Evolutionary conservation across 2,888 invertebrate genomes (phyloP).

Genomic region (Nomada hirtipes): DNA sequence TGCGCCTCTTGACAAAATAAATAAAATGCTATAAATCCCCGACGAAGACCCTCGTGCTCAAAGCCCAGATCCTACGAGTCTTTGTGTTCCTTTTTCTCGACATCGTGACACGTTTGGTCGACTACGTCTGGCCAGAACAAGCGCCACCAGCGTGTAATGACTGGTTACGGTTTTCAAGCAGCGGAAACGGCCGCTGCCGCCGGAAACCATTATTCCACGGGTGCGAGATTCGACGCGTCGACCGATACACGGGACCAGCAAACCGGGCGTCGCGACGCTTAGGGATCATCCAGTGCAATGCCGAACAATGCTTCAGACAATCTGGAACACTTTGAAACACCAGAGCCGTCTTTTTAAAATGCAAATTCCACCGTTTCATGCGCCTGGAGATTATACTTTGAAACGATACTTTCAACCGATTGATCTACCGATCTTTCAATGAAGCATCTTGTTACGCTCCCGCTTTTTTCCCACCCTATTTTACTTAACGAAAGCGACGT

Average conservation of each 20-base stretch:
- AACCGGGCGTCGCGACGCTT: background rate
- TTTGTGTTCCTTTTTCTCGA: background rate
- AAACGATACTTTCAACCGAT: background rate
- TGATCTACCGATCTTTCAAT: background rate
- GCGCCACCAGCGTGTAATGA: constrained; percentile 40
- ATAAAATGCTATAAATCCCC: background rate
- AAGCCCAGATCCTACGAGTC: background rate
- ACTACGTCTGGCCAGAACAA: background rate
- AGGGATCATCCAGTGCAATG: constrained; percentile 14
- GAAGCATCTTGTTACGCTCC: background rate
- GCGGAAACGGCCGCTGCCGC: constrained; percentile 47
- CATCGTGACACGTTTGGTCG: background rate
- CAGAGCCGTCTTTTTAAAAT: background rate
- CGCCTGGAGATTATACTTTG: constrained; percentile 8
- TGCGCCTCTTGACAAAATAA: background rate
- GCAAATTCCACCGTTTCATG: constrained; percentile 3
- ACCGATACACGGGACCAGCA: constrained; percentile 9
- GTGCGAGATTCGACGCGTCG: constrained; percentile 39
- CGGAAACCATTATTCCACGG: constrained; percentile 56
- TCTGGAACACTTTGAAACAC: background rate
- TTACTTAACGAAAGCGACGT: background rate
- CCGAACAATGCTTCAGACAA: constrained; percentile 47
- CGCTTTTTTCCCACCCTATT: background rate
- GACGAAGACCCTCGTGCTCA: background rate
- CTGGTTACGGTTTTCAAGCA: constrained; percentile 48